Percentiles rank a stretch among this genome's conserved stretches.
These are phyloP conservation scores for Pipa parva DNA, from an alignment of 2,113 vertebrate genomes.

Conservation along the genomic window DNA sequence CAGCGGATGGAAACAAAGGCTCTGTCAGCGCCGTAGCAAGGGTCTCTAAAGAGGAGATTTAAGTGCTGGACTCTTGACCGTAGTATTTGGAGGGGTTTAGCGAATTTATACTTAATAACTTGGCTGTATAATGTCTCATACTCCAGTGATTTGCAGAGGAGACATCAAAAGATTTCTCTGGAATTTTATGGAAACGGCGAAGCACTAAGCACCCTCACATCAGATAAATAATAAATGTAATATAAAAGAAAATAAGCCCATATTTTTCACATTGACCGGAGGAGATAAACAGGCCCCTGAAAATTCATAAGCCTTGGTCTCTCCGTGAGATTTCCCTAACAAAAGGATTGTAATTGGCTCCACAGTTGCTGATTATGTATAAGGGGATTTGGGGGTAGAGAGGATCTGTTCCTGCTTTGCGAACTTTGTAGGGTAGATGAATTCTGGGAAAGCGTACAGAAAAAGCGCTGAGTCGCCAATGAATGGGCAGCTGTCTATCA, in stretches of 20 bases:
- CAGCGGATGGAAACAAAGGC: constrained; percentile 6
- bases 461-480: not conserved
- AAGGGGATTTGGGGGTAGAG: constrained; percentile 28
- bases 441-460: not conserved
- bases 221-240: not conserved
- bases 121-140: not conserved
- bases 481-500: constrained; percentile 24
- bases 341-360: constrained; percentile 29
- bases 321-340: constrained; percentile 30
- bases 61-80: constrained; percentile 33
- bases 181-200: not conserved
- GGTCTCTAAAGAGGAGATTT: constrained; percentile 35
- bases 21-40: constrained; percentile 5
- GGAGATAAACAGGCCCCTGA: constrained; percentile 8
- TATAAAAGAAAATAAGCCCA: not conserved
- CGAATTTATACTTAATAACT: constrained; percentile 9
- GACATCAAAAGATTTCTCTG: not conserved
- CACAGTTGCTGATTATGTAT: constrained; percentile 18
- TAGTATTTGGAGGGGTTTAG: not conserved
- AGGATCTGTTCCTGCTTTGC: constrained; percentile 4
- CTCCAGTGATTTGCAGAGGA: not conserved
- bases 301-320: constrained; percentile 24
- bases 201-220: not conserved
- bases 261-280: not conserved
- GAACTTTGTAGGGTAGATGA: constrained; percentile 12